A percentile compares a stretch with the other conserved stretches of the same genome.
Conservation (phyloP, 2,113 vertebrate species). For the Natator depressus region DNA sequence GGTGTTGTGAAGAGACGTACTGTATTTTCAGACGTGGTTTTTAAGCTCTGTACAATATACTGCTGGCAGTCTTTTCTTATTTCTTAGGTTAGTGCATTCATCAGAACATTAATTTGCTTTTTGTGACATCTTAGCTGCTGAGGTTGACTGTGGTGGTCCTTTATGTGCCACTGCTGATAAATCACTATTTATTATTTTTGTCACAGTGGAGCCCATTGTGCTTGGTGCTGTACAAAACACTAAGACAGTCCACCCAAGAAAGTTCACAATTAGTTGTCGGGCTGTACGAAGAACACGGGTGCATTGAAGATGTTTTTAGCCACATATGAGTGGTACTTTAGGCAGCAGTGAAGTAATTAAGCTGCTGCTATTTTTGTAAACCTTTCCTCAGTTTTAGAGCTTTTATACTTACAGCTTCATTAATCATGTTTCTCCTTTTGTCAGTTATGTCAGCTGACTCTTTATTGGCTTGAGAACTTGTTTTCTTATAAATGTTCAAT, state of each 20-base stretch:
- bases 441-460: too few species aligned
- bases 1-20: not conserved
- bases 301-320: too few species aligned
- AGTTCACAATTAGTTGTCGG: too few species aligned
- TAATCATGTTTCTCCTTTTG: too few species aligned
- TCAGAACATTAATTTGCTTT: not conserved
- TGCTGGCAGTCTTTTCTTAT: not conserved
- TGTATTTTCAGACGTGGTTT: not conserved
- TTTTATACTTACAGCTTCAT: too few species aligned
- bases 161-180: not conserved
- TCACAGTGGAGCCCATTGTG: not conserved
- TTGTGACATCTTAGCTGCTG: not conserved
- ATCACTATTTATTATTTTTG: not conserved
- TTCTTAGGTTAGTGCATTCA: not conserved
- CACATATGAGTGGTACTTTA: too few species aligned
- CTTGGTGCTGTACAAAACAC: not conserved
- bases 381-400: too few species aligned
- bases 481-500: too few species aligned
- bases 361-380: too few species aligned
- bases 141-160: not conserved
- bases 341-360: too few species aligned
- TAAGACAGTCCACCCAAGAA: not conserved
- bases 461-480: too few species aligned
- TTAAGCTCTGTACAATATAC: accelerated
- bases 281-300: too few species aligned